Evolutionary conservation across 2,113 vertebrate species (phyloP).

Genomic region (Triplophysa rosa): DNA sequence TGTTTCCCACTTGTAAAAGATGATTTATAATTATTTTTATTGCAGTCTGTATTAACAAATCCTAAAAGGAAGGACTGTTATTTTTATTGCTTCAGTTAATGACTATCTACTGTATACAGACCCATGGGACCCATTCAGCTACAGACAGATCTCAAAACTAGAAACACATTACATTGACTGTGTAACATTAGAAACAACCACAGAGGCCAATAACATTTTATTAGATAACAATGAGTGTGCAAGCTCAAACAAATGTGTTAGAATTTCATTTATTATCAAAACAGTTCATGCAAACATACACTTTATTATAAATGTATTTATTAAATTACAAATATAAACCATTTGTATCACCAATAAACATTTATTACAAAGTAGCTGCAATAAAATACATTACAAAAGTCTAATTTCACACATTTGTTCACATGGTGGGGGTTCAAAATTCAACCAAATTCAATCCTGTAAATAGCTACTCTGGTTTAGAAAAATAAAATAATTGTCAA

Average conservation of each 20-base stretch:
- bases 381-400: neutral
- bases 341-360: neutral
- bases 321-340: neutral
- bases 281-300: neutral
- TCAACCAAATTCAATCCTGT: neutral
- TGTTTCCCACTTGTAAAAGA: neutral
- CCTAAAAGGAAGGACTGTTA: too few species aligned
- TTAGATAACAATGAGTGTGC: neutral
- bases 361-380: neutral
- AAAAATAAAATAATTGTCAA: neutral
- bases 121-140: neutral
- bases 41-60: too few species aligned
- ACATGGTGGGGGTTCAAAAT: neutral
- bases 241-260: too few species aligned
- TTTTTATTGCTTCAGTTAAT: neutral
- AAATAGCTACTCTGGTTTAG: too few species aligned
- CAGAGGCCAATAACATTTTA: neutral
- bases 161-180: neutral
- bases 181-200: neutral
- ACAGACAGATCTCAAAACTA: neutral
- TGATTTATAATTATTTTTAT: too few species aligned
- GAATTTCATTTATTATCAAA: neutral
- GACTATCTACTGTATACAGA: neutral
- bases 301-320: neutral
- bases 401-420: conserved; percentile 2